Evolutionary conservation across 2,888 invertebrate genomes (phyloP).

Genomic region (Homarus gammarus): DNA sequence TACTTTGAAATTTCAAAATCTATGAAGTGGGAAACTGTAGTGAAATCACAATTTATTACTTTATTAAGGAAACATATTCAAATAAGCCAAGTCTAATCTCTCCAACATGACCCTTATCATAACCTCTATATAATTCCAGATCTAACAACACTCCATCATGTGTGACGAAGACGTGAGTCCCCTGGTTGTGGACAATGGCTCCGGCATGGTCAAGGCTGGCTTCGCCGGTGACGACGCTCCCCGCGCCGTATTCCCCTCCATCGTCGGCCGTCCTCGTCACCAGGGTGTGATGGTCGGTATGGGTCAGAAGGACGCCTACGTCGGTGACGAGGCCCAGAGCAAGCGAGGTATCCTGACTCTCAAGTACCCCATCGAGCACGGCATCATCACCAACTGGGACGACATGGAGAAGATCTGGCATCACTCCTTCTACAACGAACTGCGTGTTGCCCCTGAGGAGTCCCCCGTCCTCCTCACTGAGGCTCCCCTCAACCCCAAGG

Average conservation of each 20-base stretch:
- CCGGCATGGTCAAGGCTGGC: slow-evolving; percentile 95
- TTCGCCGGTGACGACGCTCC: slow-evolving; percentile 95
- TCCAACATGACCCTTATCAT: no score
- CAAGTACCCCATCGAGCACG: slow-evolving; percentile 82
- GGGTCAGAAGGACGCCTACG: slow-evolving; percentile 98
- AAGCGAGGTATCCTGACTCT: slow-evolving; percentile 83
- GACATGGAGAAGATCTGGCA: slow-evolving; percentile 99
- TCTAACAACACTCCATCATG: not conserved
- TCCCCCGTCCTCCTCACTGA: slow-evolving; percentile 95
- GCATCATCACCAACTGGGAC: slow-evolving; percentile 93
- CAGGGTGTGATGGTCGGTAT: slow-evolving; percentile 93
- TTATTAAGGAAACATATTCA: no score
- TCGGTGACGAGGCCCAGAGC: slow-evolving; percentile 97
- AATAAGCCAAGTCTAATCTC: no score
- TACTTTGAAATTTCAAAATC: no score
- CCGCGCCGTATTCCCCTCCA: slow-evolving; percentile 92
- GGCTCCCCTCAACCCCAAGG: slow-evolving; percentile 96
- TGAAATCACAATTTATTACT: no score
- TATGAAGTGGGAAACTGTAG: no score
- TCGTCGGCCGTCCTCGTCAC: slow-evolving; percentile 93
- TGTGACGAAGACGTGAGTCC: slow-evolving; percentile 55
- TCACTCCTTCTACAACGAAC: slow-evolving; percentile 98
- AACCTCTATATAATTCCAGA: no score
- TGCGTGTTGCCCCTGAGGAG: slow-evolving; percentile 95
- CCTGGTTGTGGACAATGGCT: slow-evolving; percentile 86